phyloP scores from a whole-genome alignment of 2,888 invertebrate species.

The Dorcus parallelipipedus region DNA sequence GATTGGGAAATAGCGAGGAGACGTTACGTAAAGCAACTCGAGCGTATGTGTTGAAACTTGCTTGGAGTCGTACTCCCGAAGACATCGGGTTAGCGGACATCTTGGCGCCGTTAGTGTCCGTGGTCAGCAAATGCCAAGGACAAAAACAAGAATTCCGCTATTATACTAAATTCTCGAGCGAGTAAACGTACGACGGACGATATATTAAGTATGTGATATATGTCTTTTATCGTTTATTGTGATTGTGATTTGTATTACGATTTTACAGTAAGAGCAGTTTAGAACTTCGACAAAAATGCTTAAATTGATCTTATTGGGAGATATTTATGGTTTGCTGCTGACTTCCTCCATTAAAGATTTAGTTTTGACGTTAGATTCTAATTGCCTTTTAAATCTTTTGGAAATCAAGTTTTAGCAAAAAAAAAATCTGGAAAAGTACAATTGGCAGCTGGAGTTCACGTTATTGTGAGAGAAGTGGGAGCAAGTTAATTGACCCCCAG shows the following conservation, averaged over 20 bases:
- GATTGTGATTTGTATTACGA: constrained; percentile 12
- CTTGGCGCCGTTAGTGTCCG: constrained; percentile 6
- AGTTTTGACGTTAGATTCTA: too few relatives aligned
- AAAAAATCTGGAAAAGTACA: too few relatives aligned
- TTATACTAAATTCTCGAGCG: constrained; percentile 9
- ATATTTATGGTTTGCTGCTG: not conserved
- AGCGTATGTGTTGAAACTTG: too few relatives aligned
- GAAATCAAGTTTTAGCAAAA: too few relatives aligned
- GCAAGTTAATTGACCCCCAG: too few relatives aligned
- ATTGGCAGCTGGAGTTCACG: too few relatives aligned
- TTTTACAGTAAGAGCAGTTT: constrained; percentile 3
- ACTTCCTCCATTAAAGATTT: too few relatives aligned
- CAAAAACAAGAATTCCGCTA: constrained; percentile 9
- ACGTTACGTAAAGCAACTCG: too few relatives aligned
- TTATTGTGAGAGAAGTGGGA: too few relatives aligned
- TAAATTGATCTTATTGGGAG: constrained; percentile 5
- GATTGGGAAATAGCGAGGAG: too few relatives aligned
- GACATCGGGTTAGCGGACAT: not conserved
- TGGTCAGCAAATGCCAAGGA: constrained; percentile 15
- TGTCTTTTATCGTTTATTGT: constrained; percentile 14
- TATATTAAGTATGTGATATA: constrained; percentile 4
- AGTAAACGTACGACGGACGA: not conserved
- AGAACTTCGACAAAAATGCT: constrained; percentile 5
- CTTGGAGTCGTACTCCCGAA: not conserved
- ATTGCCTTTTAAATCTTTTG: too few relatives aligned